These are phyloP conservation scores for Drosophila meridiana DNA, from an alignment of 2,888 invertebrate genomes.

Conservation along the genomic window DNA sequence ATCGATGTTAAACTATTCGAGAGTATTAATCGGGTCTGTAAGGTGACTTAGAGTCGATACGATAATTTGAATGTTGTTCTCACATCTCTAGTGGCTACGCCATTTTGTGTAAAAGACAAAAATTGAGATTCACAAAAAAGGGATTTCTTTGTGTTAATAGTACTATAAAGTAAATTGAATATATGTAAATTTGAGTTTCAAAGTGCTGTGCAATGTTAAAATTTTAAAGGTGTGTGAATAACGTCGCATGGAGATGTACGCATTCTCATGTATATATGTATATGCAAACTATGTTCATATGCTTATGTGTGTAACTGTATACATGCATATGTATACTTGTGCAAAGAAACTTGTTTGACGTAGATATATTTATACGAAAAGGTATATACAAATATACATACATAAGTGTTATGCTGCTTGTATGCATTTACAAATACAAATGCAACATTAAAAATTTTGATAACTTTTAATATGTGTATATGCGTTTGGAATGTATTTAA, in stretches of 20 bases:
- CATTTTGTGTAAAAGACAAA: slow-evolving; percentile 70
- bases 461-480: background rate
- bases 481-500: background rate
- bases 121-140: slow-evolving; percentile 45
- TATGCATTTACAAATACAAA: slow-evolving; percentile 20
- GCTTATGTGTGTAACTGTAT: slow-evolving; percentile 23
- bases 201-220: slow-evolving; percentile 12
- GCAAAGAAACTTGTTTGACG: slow-evolving; percentile 53
- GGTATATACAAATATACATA: slow-evolving; percentile 7
- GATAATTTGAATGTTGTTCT: background rate
- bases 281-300: slow-evolving; percentile 24
- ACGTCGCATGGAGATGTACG: background rate
- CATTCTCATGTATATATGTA: slow-evolving; percentile 6
- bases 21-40: background rate
- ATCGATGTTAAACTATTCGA: slow-evolving; percentile 7
- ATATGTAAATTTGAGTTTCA: background rate
- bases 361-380: slow-evolving; percentile 16
- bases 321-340: slow-evolving; percentile 27
- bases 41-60: slow-evolving; percentile 1
- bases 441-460: slow-evolving; percentile 4
- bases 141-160: slow-evolving; percentile 17
- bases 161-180: background rate
- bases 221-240: slow-evolving; percentile 11
- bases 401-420: slow-evolving; percentile 5
- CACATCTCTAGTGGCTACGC: slow-evolving; percentile 51